These are phyloP conservation scores for Rhinoraja longicauda DNA, from an alignment of 2,797 vertebrate species.

Conservation along the genomic window DNA sequence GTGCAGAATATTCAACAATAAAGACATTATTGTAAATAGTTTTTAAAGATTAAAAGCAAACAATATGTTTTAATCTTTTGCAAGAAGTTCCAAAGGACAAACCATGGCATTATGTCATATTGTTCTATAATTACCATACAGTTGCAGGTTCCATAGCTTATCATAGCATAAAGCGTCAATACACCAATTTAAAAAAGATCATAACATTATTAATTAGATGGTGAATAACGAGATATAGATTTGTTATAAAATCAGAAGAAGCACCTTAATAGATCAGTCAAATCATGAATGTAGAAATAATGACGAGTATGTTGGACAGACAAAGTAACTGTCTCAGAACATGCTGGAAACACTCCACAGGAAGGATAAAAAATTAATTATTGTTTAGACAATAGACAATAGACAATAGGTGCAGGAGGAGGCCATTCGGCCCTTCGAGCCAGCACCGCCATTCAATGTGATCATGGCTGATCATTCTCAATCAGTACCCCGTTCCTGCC, in stretches of 20 bases:
- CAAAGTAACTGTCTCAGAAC: not conserved
- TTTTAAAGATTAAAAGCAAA: not conserved
- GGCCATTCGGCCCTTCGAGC: no score
- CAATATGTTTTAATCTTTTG: not conserved
- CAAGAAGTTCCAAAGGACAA: not conserved
- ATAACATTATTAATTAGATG: not conserved
- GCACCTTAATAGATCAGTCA: not conserved
- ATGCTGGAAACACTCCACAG: no score
- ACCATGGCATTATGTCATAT: not conserved
- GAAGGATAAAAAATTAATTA: no score
- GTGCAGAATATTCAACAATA: not conserved
- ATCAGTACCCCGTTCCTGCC: no score
- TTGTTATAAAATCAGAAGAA: not conserved
- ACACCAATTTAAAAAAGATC: not conserved
- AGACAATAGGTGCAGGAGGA: no score
- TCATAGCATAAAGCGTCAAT: not conserved
- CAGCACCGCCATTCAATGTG: no score
- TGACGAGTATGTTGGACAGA: not conserved
- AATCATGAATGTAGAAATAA: not conserved
- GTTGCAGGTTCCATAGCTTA: not conserved
- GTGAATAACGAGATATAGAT: not conserved
- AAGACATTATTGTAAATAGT: not conserved
- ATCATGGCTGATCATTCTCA: no score
- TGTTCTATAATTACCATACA: not conserved
- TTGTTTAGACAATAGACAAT: no score